Base-by-base conservation (phyloP, 2,113 vertebrate species). In the Vombatus ursinus region DNA sequence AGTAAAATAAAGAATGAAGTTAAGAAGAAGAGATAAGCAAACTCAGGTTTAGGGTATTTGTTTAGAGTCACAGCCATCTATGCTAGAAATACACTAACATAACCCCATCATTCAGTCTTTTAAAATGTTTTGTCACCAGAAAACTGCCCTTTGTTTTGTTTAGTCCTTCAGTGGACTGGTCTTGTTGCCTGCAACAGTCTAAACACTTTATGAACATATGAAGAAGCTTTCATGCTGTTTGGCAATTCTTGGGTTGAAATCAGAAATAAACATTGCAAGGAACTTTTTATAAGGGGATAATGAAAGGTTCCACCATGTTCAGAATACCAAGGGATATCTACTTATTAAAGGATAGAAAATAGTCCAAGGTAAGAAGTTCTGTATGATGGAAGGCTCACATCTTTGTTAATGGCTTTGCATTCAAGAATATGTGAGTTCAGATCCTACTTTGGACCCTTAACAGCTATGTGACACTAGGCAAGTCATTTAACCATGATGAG, bases 91-190 rank as follows among this genome's bases (percentile, higher is more conserved):
- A 93, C 14, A 91, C 25, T 53, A 61, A 93, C 57, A n/a, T 25
- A 57, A 37, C 50, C 37, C 9, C 97, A 90, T 93, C 92, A 19
- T 97, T 93, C 52, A 52, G 90, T 52, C 96, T 52, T 92, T 0
- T 23, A 95, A 94, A 49, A 47, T 94, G 52, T 84, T 53, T 53
- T 92, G 22, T 68, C 1, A 3, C 90, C 24, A 84, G 96, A 53
- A 94, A 96, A 93, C 68, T 52, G 89, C 23, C 23, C 51, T 95
- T 96, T 0, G 9, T 51, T 51, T 52, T 90, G 50, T 93, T 93
- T 52, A 96, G 91, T 11, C 96, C 14, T 94, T 7, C 53, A 96
- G 10, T 92, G 96, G 95, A 97, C 94, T 97, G 25, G 89, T 94
- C 28, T 1, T 90, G 48, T 49, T 49, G 48, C 48, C 48, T 50